Percentiles rank a stretch among this genome's conserved stretches.
Evolutionary conservation across 37 sponge, comb jelly and placozoan species (phyloP).

Genomic region (Spongia lamella): DNA sequence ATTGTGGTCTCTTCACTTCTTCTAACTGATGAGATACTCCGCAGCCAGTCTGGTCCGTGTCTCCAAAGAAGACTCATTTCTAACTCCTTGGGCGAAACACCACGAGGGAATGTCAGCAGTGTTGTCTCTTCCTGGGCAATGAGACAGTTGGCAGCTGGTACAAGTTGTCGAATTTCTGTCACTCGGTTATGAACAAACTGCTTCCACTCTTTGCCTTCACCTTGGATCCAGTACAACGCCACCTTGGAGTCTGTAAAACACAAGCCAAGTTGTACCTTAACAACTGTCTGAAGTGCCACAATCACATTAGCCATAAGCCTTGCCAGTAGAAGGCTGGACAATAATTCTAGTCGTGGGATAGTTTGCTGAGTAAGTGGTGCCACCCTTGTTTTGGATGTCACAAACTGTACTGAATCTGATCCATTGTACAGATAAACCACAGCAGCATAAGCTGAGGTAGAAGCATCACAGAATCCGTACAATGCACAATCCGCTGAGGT

Average conservation of each 20-base stretch:
- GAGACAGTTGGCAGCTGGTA: neutral
- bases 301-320: conserved; percentile 2
- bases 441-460: conserved; percentile 22
- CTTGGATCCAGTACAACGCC: neutral
- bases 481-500: neutral
- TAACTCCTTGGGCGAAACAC: too few relatives aligned
- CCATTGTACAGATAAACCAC: conserved; percentile 14
- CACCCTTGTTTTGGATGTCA: conserved; percentile 22
- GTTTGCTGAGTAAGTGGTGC: conserved; percentile 17
- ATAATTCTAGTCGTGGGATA: conserved; percentile 35
- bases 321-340: conserved; percentile 15
- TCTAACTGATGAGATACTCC: too few relatives aligned
- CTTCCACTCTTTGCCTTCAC: conserved; percentile 12
- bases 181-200: conserved; percentile 27
- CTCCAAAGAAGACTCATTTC: too few relatives aligned
- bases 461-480: conserved; percentile 39
- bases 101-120: conserved; percentile 14
- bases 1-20: too few relatives aligned
- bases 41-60: too few relatives aligned
- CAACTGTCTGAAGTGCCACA: neutral
- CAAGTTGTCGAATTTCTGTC: conserved; percentile 7
- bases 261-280: neutral
- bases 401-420: neutral
- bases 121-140: conserved; percentile 7
- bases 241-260: conserved; percentile 35